Evolutionary conservation across 1,140 invertebrate species (phyloP), one percentile per base, ranked within the genome.

Genomic region (Caligus rogercresseyi): DNA sequence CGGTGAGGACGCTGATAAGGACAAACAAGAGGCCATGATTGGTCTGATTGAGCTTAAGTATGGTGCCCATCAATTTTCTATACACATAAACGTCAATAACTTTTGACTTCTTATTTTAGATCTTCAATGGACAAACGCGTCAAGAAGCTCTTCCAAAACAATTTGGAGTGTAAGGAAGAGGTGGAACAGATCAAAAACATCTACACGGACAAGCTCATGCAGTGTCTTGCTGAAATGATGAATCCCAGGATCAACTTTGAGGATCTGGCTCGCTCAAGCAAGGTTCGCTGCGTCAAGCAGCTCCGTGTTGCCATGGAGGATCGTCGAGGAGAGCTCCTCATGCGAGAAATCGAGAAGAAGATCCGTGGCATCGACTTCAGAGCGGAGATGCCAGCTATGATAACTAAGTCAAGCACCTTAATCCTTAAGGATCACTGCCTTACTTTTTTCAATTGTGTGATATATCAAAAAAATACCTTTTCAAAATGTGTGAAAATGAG

Each of bases 141-240:
- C 7, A 25, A 25, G 16, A 31, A 25, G 19, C 26, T 60, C 2
- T 60, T 60, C 24, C 23, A 43, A 18, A 25, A 60, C 23, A 60
- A 43, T 43, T 21, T 60, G 24, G 18, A 43, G 51, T 60, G 57
- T 31, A 26, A 25, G 21, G 57, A 60, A 25, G 57, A 60, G 21
- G 57, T 60, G 18, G 26, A 43, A 3, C 57, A 60, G n/a, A 25
- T 60, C 26, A 60, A 60, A 20, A 60, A 60, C 16, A 60, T 60
- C 24, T 60, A 60, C 57, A 31, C 26, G 14, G 16, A 60, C 18
- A 43, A 60, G 21, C 21, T 60, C 57, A 60, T 25, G 2, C 16
- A 60, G 21, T 60, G 57, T 31, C 43, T 60, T 18, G 21, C 57
- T 15, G 57, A 60, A 31, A 60, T 60, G 57, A 60, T 60, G 57